Conservation (phyloP, 2,888 invertebrate genomes). For the Sinelater perroti region DNA sequence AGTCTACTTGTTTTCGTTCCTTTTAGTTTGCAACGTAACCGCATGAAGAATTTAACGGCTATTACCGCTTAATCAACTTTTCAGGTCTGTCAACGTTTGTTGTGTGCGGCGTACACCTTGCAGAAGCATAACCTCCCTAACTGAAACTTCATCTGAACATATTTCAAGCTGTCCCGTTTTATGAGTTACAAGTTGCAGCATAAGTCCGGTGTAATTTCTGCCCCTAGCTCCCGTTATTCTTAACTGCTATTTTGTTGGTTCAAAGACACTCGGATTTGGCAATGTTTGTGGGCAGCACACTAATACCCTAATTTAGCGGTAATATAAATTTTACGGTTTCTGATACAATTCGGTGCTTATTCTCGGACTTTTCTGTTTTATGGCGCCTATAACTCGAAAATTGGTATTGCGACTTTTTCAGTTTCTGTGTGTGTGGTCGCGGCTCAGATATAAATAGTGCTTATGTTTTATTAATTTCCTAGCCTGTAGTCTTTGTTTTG, state of each 20-base stretch:
- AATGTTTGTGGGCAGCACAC: conserved; percentile 23
- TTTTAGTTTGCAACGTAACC: no score
- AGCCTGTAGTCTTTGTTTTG: no score
- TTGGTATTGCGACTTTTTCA: no score
- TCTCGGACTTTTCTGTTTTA: conserved; percentile 18
- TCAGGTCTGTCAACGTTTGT: no score
- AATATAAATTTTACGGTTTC: conserved; percentile 29
- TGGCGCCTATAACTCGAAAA: conserved; percentile 17
- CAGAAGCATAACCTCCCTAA: no score
- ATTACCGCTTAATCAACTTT: no score
- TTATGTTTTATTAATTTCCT: no score
- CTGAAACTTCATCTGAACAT: conserved; percentile 1
- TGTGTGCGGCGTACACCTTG: no score
- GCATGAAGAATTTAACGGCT: no score
- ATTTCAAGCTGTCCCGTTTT: not conserved
- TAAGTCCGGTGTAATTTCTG: conserved; percentile 27
- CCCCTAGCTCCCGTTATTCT: conserved; percentile 26
- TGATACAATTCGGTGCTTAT: conserved; percentile 31
- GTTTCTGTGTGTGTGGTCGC: no score
- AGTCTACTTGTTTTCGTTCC: no score
- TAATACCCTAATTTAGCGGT: conserved; percentile 31
- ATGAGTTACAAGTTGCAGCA: conserved; percentile 22
- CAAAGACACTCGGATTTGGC: conserved; percentile 20
- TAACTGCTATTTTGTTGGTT: conserved; percentile 30
- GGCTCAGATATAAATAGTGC: no score